These are phyloP conservation scores for Agonum fuliginosum DNA, from an alignment of 2,888 invertebrate genomes.

Conservation along the genomic window DNA sequence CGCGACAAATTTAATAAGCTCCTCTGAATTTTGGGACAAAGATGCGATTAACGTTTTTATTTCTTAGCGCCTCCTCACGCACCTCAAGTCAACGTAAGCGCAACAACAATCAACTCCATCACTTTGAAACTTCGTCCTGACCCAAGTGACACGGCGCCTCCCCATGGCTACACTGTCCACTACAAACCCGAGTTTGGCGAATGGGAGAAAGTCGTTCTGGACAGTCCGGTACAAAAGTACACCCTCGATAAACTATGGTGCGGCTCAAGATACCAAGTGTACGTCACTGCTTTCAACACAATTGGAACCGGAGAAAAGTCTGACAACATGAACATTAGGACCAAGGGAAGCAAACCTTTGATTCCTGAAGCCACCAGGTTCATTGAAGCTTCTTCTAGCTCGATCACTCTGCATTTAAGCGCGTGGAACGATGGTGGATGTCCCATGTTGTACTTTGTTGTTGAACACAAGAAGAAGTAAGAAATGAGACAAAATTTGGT, in stretches of 20 bases:
- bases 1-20: too few relatives aligned
- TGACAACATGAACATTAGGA: constrained; percentile 90
- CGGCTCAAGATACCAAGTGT: constrained; percentile 94
- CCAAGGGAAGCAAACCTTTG: constrained; percentile 95
- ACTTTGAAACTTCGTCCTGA: constrained; percentile 84
- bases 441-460: constrained; percentile 95
- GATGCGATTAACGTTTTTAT: constrained; percentile 12
- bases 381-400: constrained; percentile 94
- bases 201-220: constrained; percentile 90
- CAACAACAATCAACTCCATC: constrained; percentile 85
- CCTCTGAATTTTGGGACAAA: neutral
- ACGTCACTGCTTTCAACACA: constrained; percentile 93
- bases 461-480: constrained; percentile 95
- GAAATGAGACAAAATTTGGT: constrained; percentile 66
- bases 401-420: constrained; percentile 91
- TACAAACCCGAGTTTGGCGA: constrained; percentile 97
- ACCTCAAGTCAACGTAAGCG: constrained; percentile 78
- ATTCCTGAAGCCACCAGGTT: constrained; percentile 93
- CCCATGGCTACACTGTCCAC: constrained; percentile 93
- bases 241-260: constrained; percentile 92
- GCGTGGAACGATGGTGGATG: constrained; percentile 97
- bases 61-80: constrained; percentile 72
- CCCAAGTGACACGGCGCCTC: constrained; percentile 88
- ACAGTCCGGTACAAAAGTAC: constrained; percentile 84
- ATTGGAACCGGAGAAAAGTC: constrained; percentile 95